These are phyloP conservation scores for Medauroidea extradentata DNA, from an alignment of 1,140 invertebrate species.

Conservation along the genomic window DNA sequence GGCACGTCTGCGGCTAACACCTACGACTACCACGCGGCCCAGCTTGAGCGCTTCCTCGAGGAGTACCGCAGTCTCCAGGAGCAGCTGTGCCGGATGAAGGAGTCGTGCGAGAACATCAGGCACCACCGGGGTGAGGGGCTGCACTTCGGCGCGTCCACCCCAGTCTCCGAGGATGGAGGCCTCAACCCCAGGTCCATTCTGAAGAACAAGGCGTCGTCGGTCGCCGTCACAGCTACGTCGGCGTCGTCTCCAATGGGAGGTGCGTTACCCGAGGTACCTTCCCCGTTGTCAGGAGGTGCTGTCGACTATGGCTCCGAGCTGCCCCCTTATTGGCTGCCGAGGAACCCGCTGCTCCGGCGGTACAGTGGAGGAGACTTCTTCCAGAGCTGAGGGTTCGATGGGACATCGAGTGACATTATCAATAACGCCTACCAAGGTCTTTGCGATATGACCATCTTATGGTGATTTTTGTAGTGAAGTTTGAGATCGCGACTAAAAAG, in stretches of 20 bases:
- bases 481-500: no score
- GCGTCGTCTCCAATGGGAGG: conserved; percentile 3
- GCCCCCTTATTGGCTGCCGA: conserved; percentile 13
- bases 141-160: neutral
- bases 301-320: conserved; percentile 3
- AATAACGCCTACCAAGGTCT: no score
- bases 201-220: neutral
- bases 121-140: conserved; percentile 16
- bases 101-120: conserved; percentile 61
- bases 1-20: conserved; percentile 38
- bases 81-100: conserved; percentile 70
- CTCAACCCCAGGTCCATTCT: conserved; percentile 9
- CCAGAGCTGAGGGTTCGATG: conserved; percentile 10
- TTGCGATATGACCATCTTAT: no score
- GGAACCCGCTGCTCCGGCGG: conserved; percentile 6
- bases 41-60: conserved; percentile 69
- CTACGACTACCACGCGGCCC: conserved; percentile 70
- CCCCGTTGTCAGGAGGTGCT: neutral
- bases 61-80: conserved; percentile 70
- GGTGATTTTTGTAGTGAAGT: no score
- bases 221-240: conserved; percentile 10
- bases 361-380: conserved; percentile 17
- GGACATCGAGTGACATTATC: no score
- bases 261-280: neutral
- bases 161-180: neutral